Evolutionary conservation across 2,888 invertebrate species (phyloP).

Genomic region (Oeneis ivallda): DNA sequence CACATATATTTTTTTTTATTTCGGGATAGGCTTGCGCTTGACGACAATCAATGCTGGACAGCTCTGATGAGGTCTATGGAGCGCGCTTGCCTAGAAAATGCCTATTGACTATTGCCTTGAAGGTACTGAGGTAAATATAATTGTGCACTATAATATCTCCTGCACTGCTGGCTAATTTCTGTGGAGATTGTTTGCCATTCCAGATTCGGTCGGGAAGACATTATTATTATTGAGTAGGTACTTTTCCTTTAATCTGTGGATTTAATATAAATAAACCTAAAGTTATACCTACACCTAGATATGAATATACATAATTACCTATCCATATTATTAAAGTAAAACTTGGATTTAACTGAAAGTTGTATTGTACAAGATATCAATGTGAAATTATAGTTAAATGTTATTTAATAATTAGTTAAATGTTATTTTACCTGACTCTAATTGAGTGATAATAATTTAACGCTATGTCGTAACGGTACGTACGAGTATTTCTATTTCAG

Average conservation of each 20-base stretch:
- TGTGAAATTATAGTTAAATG: conserved; percentile 9
- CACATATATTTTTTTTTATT: too few relatives aligned
- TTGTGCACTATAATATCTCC: too few relatives aligned
- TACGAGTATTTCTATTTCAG: conserved; percentile 16
- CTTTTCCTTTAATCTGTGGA: background rate
- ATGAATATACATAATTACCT: background rate
- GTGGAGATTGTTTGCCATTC: too few relatives aligned
- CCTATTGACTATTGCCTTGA: too few relatives aligned
- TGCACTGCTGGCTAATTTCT: too few relatives aligned
- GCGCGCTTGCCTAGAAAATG: too few relatives aligned
- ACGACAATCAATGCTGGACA: too few relatives aligned
- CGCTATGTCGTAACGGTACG: background rate
- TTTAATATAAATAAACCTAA: background rate
- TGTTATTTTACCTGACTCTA: conserved; percentile 6
- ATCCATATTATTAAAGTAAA: conserved; percentile 13
- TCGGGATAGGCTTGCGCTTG: too few relatives aligned
- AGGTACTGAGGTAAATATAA: too few relatives aligned
- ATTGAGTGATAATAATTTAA: conserved; percentile 9
- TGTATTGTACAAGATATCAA: conserved; percentile 28
- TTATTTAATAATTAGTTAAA: background rate
- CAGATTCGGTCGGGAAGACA: too few relatives aligned
- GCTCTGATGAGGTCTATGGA: too few relatives aligned
- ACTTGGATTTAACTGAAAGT: conserved; percentile 11
- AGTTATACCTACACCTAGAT: background rate
- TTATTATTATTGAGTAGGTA: background rate